A percentile compares a stretch with the other conserved stretches of the same genome.
Evolutionary conservation across 2,113 vertebrate genomes (phyloP).

Genomic region (Microcebus murinus): DNA sequence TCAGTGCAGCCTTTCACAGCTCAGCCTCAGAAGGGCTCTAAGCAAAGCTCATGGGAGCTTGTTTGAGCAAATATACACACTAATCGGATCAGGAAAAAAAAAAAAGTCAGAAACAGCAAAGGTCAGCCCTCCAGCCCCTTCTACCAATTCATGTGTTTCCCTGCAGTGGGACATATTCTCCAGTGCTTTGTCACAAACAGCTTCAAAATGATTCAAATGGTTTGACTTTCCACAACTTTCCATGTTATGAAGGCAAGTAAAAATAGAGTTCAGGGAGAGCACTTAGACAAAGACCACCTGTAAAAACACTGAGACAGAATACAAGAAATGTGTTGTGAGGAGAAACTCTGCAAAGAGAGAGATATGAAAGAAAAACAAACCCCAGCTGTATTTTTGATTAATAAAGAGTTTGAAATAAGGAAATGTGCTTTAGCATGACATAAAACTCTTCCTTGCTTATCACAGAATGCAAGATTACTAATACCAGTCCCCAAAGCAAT

Average conservation of each 20-base stretch:
- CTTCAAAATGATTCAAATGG: neutral
- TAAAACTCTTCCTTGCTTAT: constrained; percentile 75
- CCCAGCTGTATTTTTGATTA: neutral
- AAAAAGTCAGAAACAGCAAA: neutral
- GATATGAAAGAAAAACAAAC: neutral
- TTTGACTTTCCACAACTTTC: neutral
- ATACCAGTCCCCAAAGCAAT: neutral
- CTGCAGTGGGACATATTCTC: neutral
- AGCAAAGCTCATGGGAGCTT: neutral
- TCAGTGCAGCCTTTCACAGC: neutral
- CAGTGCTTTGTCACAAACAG: neutral
- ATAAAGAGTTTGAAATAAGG: constrained; percentile 71
- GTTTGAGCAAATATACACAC: constrained; percentile 18
- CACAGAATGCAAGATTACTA: constrained; percentile 62
- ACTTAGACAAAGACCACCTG: neutral
- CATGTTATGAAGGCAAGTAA: neutral
- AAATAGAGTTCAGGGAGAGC: neutral
- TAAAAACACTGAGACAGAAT: neutral
- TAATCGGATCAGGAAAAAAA: neutral
- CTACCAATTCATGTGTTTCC: neutral
- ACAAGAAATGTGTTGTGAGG: neutral
- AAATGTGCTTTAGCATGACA: constrained; percentile 69
- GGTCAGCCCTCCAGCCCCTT: neutral
- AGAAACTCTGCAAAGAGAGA: neutral
- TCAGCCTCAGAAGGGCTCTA: constrained; percentile 33